Evolutionary conservation across 1,140 invertebrate genomes (phyloP).

Genomic region (Teleopsis dalmanni): DNA sequence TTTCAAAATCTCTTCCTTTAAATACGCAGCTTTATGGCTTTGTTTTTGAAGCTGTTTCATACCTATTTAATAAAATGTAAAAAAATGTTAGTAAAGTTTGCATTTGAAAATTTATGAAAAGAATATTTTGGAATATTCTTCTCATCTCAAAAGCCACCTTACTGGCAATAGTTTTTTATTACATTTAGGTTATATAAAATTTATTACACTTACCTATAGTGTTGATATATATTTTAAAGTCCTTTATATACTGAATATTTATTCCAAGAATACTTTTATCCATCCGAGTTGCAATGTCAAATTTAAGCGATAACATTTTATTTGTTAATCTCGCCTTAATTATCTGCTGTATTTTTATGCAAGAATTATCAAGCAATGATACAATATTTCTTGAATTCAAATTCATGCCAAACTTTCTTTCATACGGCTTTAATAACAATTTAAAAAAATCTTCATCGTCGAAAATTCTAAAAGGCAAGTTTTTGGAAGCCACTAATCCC

Average conservation of each 20-base stretch:
- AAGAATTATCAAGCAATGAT: background rate
- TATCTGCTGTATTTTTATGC: background rate
- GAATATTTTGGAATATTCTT: too few relatives aligned
- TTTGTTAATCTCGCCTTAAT: background rate
- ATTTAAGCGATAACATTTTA: conserved; percentile 1
- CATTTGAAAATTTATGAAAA: too few relatives aligned
- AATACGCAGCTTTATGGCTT: background rate
- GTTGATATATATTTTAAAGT: background rate
- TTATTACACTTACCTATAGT: conserved; percentile 3
- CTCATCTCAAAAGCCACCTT: too few relatives aligned
- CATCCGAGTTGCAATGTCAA: background rate
- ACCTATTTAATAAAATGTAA: too few relatives aligned
- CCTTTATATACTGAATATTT: conserved; percentile 2
- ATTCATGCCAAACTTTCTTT: background rate
- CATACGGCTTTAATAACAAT: conserved; percentile 3
- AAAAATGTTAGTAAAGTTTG: too few relatives aligned
- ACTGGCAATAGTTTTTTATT: too few relatives aligned
- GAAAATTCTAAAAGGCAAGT: conserved; percentile 6
- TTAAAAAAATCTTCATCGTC: conserved; percentile 9
- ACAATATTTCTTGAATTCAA: conserved; percentile 5
- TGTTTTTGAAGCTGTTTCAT: conserved; percentile 3
- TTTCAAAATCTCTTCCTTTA: conserved; percentile 4
- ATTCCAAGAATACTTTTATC: background rate
- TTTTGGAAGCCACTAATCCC: conserved; percentile 4
- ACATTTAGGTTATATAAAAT: too few relatives aligned